A percentile compares a stretch with the other conserved stretches of the same genome.
Evolutionary conservation across 2,797 vertebrate species (phyloP).

Genomic region (Leuciscus waleckii): DNA sequence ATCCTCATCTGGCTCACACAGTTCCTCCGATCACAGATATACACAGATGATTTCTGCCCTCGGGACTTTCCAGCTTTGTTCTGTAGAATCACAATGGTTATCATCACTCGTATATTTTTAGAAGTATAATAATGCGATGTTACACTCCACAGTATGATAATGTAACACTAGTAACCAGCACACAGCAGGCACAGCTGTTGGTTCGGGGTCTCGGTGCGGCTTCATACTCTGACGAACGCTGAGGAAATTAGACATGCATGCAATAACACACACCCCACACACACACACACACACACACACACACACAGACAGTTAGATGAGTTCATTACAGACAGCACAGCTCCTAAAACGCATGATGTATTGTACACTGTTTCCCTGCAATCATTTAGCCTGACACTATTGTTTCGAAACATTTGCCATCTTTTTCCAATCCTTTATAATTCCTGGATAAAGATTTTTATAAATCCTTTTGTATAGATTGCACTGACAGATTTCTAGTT

Average conservation of each 20-base stretch:
- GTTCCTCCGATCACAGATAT: no score
- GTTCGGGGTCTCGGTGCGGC: not conserved
- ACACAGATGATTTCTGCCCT: not conserved
- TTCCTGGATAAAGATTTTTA: not conserved
- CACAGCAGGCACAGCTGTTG: not conserved
- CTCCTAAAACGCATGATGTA: not conserved
- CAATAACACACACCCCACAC: not conserved
- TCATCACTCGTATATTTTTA: not conserved
- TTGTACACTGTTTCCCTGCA: not conserved
- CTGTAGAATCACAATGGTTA: not conserved
- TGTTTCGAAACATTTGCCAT: not conserved
- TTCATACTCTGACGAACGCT: not conserved
- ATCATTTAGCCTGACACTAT: not conserved
- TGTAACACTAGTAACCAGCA: not conserved
- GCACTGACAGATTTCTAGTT: not conserved
- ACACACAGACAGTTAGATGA: not conserved
- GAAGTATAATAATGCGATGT: not conserved
- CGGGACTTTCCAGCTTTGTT: not conserved
- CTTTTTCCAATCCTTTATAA: not conserved
- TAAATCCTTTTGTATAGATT: not conserved
- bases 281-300: not conserved
- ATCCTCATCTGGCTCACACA: no score
- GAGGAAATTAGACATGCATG: not conserved
- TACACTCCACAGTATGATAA: no score
- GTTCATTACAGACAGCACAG: not conserved